phyloP scores from a whole-genome alignment of 2,113 vertebrate genomes.

The Epinephelus moara region DNA sequence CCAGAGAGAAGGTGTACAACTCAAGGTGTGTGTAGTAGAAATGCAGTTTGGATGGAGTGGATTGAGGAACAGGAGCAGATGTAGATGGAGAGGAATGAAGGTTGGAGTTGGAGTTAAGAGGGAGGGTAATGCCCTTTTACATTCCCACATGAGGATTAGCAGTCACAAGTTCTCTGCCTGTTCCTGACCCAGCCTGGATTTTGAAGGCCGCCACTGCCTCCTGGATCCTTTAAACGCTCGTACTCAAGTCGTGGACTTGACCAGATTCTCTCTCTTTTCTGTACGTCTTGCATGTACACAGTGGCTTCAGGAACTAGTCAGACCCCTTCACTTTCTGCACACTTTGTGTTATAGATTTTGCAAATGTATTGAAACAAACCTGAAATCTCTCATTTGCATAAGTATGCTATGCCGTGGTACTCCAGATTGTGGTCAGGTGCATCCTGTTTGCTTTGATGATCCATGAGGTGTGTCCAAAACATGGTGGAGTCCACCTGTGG shows the following conservation, averaged over 20 bases:
- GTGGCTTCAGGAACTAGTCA: too few relatives aligned
- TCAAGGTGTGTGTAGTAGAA: too few relatives aligned
- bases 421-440: too few relatives aligned
- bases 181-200: conserved; percentile 50
- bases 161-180: conserved; percentile 71
- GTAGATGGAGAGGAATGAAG: conserved; percentile 22
- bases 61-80: conserved; percentile 7
- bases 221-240: not conserved
- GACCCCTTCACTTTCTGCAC: not conserved
- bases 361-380: too few relatives aligned
- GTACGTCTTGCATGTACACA: not conserved
- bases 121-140: conserved; percentile 29
- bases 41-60: not conserved
- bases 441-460: too few relatives aligned
- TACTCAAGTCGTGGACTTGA: not conserved
- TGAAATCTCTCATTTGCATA: too few relatives aligned
- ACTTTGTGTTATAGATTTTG: not conserved
- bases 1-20: not conserved
- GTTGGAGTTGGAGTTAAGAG: conserved; percentile 28
- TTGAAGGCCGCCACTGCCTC: conserved; percentile 6
- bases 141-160: conserved; percentile 75
- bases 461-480: too few relatives aligned
- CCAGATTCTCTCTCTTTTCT: not conserved
- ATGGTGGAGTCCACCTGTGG: too few relatives aligned
- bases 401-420: too few relatives aligned